Conservation (phyloP, 2,888 invertebrate species). For the Cotesia congregata region DNA sequence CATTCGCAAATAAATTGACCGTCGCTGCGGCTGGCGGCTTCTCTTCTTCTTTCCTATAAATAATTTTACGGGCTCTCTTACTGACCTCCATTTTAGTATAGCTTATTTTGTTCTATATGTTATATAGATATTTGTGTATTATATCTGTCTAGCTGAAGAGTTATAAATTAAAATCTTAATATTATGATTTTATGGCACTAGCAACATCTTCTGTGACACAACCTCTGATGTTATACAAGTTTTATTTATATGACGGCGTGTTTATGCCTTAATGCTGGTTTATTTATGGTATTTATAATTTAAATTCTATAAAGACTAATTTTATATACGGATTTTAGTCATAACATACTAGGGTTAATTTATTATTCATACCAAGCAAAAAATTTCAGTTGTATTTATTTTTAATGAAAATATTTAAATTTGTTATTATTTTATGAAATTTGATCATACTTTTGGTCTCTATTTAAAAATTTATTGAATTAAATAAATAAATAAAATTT, state of each 20-base stretch:
- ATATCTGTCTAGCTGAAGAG: slow-evolving; percentile 11
- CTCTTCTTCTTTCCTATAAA: slow-evolving; percentile 65
- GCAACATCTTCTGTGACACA: neutral
- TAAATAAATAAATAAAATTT: too few species aligned
- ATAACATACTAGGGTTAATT: too few species aligned
- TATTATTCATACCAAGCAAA: too few species aligned
- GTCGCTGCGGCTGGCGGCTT: slow-evolving; percentile 56
- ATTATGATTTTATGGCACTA: neutral
- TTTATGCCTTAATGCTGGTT: neutral
- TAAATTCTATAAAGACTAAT: too few species aligned
- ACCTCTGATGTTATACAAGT: neutral
- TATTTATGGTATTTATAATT: neutral
- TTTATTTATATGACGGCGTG: neutral
- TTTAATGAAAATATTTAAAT: too few species aligned
- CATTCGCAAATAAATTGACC: slow-evolving; percentile 83
- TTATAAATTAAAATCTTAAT: slow-evolving; percentile 1
- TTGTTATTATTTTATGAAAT: too few species aligned
- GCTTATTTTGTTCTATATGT: neutral
- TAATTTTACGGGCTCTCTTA: slow-evolving; percentile 48
- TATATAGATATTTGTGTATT: neutral
- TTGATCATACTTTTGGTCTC: too few species aligned
- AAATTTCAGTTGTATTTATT: too few species aligned
- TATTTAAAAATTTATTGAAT: too few species aligned
- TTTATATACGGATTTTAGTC: too few species aligned
- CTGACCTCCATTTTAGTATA: slow-evolving; percentile 47